These are phyloP conservation scores for Mola mola DNA, from an alignment of 2,113 vertebrate genomes.

Conservation along the genomic window DNA sequence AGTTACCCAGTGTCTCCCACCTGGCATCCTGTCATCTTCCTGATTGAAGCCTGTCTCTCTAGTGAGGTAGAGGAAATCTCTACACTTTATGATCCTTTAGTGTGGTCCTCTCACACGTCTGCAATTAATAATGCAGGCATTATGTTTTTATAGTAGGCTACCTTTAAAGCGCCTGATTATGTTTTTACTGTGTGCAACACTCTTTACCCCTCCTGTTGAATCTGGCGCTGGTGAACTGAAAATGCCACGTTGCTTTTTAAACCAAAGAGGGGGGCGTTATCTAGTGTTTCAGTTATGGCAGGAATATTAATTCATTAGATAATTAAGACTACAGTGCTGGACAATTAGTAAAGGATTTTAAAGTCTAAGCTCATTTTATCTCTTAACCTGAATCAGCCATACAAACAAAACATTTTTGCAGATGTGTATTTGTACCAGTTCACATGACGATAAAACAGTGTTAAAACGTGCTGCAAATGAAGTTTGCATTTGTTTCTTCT, in stretches of 20 bases:
- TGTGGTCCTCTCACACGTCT: constrained; percentile 43
- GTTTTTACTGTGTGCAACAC: constrained; percentile 6
- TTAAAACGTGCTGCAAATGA: not conserved
- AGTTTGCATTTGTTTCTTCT: not conserved
- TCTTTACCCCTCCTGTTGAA: not conserved
- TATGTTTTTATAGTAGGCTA: constrained; percentile 43
- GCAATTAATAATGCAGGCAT: constrained; percentile 55
- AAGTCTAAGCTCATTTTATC: too few relatives aligned
- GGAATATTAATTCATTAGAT: too few relatives aligned
- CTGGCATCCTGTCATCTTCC: not conserved
- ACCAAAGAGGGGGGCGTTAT: too few relatives aligned
- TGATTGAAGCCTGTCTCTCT: constrained; percentile 5
- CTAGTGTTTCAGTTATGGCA: too few relatives aligned
- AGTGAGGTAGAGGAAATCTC: constrained; percentile 7
- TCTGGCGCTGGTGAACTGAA: too few relatives aligned
- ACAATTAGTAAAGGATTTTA: too few relatives aligned
- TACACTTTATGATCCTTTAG: constrained; percentile 14
- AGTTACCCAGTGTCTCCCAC: constrained; percentile 2
- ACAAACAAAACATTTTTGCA: too few relatives aligned
- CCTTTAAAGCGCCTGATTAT: constrained; percentile 49
- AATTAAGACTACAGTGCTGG: too few relatives aligned
- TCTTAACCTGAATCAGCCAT: too few relatives aligned
- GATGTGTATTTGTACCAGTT: not conserved
- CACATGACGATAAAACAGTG: not conserved
- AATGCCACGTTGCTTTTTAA: too few relatives aligned